A percentile compares a stretch with the other conserved stretches of the same genome.
Conservation (phyloP, 2,888 invertebrate genomes). For the Syrista parreyssii region DNA sequence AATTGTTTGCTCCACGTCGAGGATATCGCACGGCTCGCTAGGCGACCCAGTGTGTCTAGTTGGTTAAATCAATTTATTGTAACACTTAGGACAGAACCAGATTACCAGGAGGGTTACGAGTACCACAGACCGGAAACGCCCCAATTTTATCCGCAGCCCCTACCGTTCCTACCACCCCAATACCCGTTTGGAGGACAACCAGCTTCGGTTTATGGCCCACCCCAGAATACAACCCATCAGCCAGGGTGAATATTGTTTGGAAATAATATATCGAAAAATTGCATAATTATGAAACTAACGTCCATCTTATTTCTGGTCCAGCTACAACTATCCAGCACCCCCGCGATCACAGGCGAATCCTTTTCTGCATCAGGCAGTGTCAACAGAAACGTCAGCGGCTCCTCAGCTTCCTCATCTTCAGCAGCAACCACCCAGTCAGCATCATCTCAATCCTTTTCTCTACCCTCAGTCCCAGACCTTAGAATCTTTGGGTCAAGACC, state of each 20-base stretch:
- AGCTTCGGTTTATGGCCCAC: slow-evolving; percentile 47
- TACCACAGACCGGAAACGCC: slow-evolving; percentile 51
- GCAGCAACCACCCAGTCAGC: slow-evolving; percentile 22
- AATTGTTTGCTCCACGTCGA: background rate
- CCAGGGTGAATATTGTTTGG: slow-evolving; percentile 39
- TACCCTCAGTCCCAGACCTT: slow-evolving; percentile 16
- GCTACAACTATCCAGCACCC: slow-evolving; percentile 44
- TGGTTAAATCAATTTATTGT: background rate
- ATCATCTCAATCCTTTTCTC: slow-evolving; percentile 19
- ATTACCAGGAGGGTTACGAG: slow-evolving; percentile 49
- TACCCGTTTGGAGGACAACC: slow-evolving; percentile 41
- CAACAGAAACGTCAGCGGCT: slow-evolving; percentile 17
- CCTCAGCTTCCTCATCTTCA: slow-evolving; percentile 7
- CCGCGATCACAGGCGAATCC: slow-evolving; percentile 39
- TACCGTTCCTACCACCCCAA: slow-evolving; percentile 38
- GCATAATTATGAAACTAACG: background rate
- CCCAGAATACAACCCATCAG: slow-evolving; percentile 44
- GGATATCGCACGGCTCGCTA: background rate
- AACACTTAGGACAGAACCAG: slow-evolving; percentile 38
- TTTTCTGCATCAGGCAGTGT: slow-evolving; percentile 26
- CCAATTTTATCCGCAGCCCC: slow-evolving; percentile 42
- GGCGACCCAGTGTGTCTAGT: background rate
- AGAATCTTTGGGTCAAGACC: slow-evolving; percentile 31
- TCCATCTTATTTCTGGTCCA: slow-evolving; percentile 6
- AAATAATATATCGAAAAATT: background rate